These are phyloP conservation scores for Apoda limacodes DNA, from an alignment of 2,888 invertebrate genomes.

Conservation along the genomic window DNA sequence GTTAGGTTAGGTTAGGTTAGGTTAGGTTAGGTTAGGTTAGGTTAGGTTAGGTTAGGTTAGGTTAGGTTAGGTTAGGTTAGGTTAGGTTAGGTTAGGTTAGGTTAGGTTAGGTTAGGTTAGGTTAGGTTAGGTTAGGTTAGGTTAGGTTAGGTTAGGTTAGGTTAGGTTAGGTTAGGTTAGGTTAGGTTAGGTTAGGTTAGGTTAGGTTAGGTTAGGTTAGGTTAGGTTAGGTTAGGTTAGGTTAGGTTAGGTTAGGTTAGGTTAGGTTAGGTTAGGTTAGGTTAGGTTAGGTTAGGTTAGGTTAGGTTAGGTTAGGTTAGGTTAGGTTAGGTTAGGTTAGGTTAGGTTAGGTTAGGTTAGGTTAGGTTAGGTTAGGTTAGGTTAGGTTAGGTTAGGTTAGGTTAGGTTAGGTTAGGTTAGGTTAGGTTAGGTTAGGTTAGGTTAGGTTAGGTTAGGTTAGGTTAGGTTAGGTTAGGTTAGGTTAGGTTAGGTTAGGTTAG, in stretches of 20 bases:
- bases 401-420: conserved; percentile 7
- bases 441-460: conserved; percentile 14
- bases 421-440: conserved; percentile 11
- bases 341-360: conserved; percentile 5
- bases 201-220: too few relatives aligned
- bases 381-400: not conserved
- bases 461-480: conserved; percentile 13
- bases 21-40: too few relatives aligned
- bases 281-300: conserved; percentile 11
- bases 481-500: conserved; percentile 14
- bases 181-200: too few relatives aligned
- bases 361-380: conserved; percentile 2
- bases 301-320: conserved; percentile 6
- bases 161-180: too few relatives aligned
- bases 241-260: conserved; percentile 15
- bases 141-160: too few relatives aligned
- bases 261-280: conserved; percentile 16
- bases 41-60: too few relatives aligned
- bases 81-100: too few relatives aligned
- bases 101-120: too few relatives aligned
- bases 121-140: too few relatives aligned
- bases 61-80: too few relatives aligned
- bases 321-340: conserved; percentile 4
- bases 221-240: too few relatives aligned
- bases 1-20: too few relatives aligned